A percentile compares a stretch with the other conserved stretches of the same genome.
These are phyloP conservation scores for Chaenocephalus aceratus DNA, from an alignment of 2,113 vertebrate species.

Conservation along the genomic window DNA sequence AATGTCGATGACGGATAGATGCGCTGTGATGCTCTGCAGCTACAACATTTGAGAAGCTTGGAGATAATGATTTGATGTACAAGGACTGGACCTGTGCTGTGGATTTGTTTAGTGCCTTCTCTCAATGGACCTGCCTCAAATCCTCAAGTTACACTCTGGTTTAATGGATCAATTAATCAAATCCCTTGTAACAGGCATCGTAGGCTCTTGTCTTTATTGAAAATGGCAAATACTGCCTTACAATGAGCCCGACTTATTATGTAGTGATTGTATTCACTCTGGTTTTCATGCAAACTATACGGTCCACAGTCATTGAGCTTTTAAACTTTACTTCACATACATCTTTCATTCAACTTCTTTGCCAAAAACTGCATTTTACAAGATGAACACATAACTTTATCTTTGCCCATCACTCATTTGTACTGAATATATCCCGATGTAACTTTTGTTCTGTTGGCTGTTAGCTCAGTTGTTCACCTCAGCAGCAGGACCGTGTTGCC, in stretches of 20 bases:
- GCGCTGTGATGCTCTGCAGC: slow-evolving; percentile 10
- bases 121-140: background rate
- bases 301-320: slow-evolving; percentile 7
- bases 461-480: too few relatives aligned
- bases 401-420: too few relatives aligned
- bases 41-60: background rate
- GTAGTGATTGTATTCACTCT: background rate
- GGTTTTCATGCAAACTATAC: background rate
- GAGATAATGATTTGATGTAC: background rate
- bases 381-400: too few relatives aligned
- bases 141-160: background rate
- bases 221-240: background rate
- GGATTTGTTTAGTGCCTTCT: slow-evolving; percentile 1
- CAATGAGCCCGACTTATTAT: too few relatives aligned
- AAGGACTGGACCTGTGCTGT: background rate
- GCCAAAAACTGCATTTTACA: too few relatives aligned
- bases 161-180: background rate
- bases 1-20: background rate
- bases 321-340: background rate
- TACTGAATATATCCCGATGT: too few relatives aligned
- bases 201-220: background rate
- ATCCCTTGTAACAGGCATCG: background rate
- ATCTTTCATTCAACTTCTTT: too few relatives aligned
- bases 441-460: too few relatives aligned
- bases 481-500: too few relatives aligned